A percentile compares a stretch with the other conserved stretches of the same genome.
Conservation (phyloP, 1,140 invertebrate species). For the Chironomus striatipennis region DNA sequence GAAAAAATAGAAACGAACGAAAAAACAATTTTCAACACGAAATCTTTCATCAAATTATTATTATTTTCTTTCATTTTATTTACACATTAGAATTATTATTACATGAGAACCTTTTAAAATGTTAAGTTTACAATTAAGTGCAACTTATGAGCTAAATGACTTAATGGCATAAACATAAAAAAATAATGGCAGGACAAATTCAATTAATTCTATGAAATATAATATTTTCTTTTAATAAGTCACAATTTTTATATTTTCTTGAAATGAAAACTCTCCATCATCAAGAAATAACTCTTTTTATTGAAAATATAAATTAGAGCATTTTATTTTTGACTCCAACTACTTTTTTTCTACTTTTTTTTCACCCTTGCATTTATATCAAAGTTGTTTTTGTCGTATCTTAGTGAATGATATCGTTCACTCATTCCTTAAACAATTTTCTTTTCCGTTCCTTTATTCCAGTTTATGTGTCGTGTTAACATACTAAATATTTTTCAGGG, state of each 20-base stretch:
- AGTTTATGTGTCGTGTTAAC: slow-evolving; percentile 14
- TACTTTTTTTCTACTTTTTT: not conserved
- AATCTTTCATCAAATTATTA: not conserved
- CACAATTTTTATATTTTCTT: too few relatives aligned
- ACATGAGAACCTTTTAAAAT: too few relatives aligned
- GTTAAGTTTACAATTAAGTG: not conserved
- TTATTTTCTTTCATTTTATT: too few relatives aligned
- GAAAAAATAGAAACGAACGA: not conserved
- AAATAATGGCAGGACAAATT: not conserved
- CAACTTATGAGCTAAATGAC: not conserved
- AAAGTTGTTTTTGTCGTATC: not conserved
- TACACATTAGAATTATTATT: too few relatives aligned
- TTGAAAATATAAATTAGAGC: not conserved
- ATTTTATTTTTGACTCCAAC: not conserved
- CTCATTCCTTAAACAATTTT: slow-evolving; percentile 19
- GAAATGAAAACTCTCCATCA: too few relatives aligned
- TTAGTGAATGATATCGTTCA: slow-evolving; percentile 2
- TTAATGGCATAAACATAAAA: not conserved
- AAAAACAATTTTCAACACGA: not conserved
- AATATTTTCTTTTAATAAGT: not conserved
- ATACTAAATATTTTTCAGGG: slow-evolving; percentile 19
- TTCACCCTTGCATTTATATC: not conserved
- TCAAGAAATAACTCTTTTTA: too few relatives aligned
- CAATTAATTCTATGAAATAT: not conserved
- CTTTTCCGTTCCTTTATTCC: not conserved